Conservation (phyloP, 2,888 invertebrate species). For the Cerceris rybyensis region DNA sequence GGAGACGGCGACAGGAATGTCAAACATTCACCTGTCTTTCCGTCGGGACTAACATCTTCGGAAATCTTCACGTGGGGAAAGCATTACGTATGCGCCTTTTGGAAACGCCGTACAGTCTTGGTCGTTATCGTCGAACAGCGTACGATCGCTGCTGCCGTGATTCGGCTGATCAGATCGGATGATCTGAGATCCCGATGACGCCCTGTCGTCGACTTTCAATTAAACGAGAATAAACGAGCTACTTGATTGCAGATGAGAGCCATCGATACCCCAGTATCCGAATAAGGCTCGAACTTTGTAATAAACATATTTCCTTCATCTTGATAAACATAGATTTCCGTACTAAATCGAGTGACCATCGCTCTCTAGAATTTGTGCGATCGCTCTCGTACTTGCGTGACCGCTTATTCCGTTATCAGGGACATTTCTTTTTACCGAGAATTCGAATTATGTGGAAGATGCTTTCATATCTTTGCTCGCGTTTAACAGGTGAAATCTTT, state of each 20-base stretch:
- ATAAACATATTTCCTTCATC: too few species aligned
- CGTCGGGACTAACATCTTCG: slow-evolving; percentile 26
- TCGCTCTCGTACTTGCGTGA: too few species aligned
- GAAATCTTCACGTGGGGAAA: slow-evolving; percentile 24
- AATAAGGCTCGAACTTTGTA: not conserved
- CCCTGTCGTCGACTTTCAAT: slow-evolving; percentile 48
- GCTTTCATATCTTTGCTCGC: too few species aligned
- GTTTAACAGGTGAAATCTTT: too few species aligned
- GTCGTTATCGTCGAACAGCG: slow-evolving; percentile 41
- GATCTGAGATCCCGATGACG: slow-evolving; percentile 39
- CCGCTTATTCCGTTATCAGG: too few species aligned
- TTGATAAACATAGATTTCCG: not conserved
- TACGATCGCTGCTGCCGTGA: slow-evolving; percentile 39
- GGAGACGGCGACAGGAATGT: slow-evolving; percentile 52
- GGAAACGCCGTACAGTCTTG: slow-evolving; percentile 19
- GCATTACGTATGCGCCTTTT: slow-evolving; percentile 54
- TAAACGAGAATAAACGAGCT: slow-evolving; percentile 57
- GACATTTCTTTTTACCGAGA: too few species aligned
- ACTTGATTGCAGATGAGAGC: slow-evolving; percentile 45
- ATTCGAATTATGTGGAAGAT: too few species aligned
- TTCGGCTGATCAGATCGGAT: slow-evolving; percentile 37
- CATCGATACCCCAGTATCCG: slow-evolving; percentile 5
- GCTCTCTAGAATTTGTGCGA: too few species aligned
- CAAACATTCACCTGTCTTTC: slow-evolving; percentile 56
- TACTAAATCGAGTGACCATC: too few species aligned